Percentiles rank a stretch among this genome's conserved stretches.
phyloP scores from a whole-genome alignment of 2,888 invertebrate species.

The Agrotis exclamationis region DNA sequence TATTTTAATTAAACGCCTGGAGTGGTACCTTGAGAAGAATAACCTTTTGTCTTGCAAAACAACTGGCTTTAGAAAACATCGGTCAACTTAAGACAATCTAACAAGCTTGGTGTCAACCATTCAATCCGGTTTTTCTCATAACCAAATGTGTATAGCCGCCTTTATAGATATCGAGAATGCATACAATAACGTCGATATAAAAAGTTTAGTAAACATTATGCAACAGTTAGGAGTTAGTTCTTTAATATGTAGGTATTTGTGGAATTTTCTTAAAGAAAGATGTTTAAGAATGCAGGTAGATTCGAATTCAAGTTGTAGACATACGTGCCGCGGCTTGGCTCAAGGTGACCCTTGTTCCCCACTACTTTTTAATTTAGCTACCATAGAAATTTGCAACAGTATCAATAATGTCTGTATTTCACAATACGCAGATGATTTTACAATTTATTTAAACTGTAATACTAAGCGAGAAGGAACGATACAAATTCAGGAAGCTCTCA shows the following conservation, averaged over 20 bases:
- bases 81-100: neutral
- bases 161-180: neutral
- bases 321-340: neutral
- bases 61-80: conserved; percentile 2
- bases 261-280: no score
- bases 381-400: neutral
- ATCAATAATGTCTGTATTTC: neutral
- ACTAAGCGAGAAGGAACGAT: no score
- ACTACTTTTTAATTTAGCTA: neutral
- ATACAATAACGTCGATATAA: neutral
- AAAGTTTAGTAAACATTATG: neutral
- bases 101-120: neutral
- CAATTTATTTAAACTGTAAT: no score
- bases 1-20: conserved; percentile 1
- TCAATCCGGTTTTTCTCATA: conserved; percentile 3
- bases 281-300: neutral
- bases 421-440: conserved; percentile 1
- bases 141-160: neutral
- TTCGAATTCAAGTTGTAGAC: neutral
- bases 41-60: neutral
- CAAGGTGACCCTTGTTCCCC: neutral
- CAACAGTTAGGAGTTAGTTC: no score
- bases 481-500: no score
- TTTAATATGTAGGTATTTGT: no score
- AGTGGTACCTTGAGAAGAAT: conserved; percentile 3